These are phyloP conservation scores for Candidula unifasciata DNA, from an alignment of 2,888 invertebrate species.

Conservation along the genomic window DNA sequence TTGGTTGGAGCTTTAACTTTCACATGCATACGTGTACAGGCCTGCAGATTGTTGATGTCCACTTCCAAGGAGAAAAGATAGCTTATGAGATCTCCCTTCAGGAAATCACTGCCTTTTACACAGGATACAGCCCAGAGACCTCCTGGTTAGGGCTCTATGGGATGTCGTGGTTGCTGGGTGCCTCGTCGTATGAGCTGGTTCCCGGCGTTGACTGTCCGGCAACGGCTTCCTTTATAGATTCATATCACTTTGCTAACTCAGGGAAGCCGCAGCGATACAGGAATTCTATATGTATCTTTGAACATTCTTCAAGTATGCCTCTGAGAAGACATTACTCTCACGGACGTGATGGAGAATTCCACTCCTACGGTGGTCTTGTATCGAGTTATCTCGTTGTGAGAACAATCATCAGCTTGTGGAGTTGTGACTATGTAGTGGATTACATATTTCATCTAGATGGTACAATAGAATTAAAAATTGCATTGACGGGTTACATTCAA, in stretches of 20 bases:
- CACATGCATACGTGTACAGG: conserved; percentile 67
- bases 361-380: conserved; percentile 63
- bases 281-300: conserved; percentile 72
- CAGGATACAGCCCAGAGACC: conserved; percentile 67
- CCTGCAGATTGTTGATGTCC: conserved; percentile 67
- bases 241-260: conserved; percentile 62
- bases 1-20: conserved; percentile 73
- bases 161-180: conserved; percentile 68
- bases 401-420: conserved; percentile 67
- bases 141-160: conserved; percentile 64
- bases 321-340: conserved; percentile 69
- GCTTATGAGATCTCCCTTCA: conserved; percentile 72
- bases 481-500: conserved; percentile 71
- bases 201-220: conserved; percentile 74
- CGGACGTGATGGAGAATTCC: conserved; percentile 52
- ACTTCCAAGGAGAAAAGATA: conserved; percentile 68
- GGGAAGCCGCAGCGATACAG: conserved; percentile 57
- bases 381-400: conserved; percentile 68
- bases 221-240: conserved; percentile 67
- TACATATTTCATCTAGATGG: conserved; percentile 73
- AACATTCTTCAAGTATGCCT: conserved; percentile 67
- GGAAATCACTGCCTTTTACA: conserved; percentile 68
- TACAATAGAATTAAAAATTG: conserved; percentile 65
- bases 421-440: conserved; percentile 73
- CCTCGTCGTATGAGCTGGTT: conserved; percentile 66